Evolutionary conservation across 1,140 invertebrate species (phyloP), one percentile per base, ranked within the genome.

Genomic region (Aethina tumida): DNA sequence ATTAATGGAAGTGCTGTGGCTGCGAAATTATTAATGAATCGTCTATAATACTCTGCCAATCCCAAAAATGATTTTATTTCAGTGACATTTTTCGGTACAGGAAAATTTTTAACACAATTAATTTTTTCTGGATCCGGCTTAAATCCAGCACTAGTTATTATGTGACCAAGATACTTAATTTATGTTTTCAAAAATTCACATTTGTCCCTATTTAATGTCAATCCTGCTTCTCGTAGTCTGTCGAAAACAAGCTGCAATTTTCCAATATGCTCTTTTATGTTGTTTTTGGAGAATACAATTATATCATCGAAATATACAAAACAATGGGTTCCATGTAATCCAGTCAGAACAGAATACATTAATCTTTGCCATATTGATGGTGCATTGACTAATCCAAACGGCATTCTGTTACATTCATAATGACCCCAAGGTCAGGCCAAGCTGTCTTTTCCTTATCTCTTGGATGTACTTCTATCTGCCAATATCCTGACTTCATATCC

Each of bases 191-290:
- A 8, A 16, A 70, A 69, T 30, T 61, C 46, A 28, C 60, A 67
- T 53, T 69, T 69, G 9, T 59, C 55, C 0, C 58, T 59, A 52
- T 69, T 53, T 8, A 66, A 13, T 45, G 65, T 64, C 14, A 68
- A 39, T 27, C 57, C 58, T 37, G 52, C 17, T 35, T 52, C 20
- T 35, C 52, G 43, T 5, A 70, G 33, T 39, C 47, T 43, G 7
- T 54, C 21, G 17, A 52, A 49, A 28, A 31, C 39, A 20, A 15
- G 16, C 24, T 20, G 27, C 9, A 62, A 31, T 21, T 47, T 50
- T 19, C 10, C 0, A 5, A 52, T 28, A 35, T 68, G 64, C 33
- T 62, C 31, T 13, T 39, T 12, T 6, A 29, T 14, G 37, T 49
- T 14, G 6, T 7, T 34, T 44, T 28, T 26, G 2, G 31, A 26